These are phyloP conservation scores for Triplophysa bombifrons DNA, from an alignment of 2,797 vertebrate species.

Conservation along the genomic window DNA sequence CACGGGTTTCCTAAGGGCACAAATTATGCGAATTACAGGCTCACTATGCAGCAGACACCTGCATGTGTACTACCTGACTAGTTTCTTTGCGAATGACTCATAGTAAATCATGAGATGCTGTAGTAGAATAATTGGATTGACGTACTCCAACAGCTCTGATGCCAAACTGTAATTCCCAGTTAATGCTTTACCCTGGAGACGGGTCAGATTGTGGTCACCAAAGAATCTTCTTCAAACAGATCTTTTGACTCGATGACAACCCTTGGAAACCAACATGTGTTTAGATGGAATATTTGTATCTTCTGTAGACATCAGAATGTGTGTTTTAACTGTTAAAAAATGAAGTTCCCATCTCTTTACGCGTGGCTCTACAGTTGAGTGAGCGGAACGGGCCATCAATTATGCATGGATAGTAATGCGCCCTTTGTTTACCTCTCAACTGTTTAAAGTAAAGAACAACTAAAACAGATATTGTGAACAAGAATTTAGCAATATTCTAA, in stretches of 20 bases:
- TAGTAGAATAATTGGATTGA: conserved; percentile 26
- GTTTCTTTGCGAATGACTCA: not conserved
- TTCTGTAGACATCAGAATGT: conserved; percentile 17
- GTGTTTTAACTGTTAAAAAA: conserved; percentile 32
- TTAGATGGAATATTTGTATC: not conserved
- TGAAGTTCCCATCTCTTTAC: conserved; percentile 65
- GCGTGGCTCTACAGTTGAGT: conserved; percentile 50
- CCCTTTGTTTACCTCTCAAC: conserved; percentile 66
- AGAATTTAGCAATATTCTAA: conserved; percentile 33
- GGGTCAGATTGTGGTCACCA: conserved; percentile 19
- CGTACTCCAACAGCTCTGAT: conserved; percentile 1
- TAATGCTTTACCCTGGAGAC: not conserved
- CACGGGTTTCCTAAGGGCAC: not conserved
- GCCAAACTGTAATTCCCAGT: conserved; percentile 8
- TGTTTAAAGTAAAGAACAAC: conserved; percentile 64
- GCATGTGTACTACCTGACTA: not conserved
- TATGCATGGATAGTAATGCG: conserved; percentile 74
- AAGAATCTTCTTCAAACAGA: not conserved
- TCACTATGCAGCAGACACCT: conserved; percentile 17
- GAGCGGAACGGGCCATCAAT: conserved; percentile 67
- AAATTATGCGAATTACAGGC: conserved; percentile 10
- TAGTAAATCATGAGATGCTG: conserved; percentile 17
- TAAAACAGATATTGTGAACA: not conserved
- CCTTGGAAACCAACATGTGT: conserved; percentile 1
- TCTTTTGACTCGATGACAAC: conserved; percentile 6